Conservation (phyloP, 2,888 invertebrate species). For the Tiliacea citrago region DNA sequence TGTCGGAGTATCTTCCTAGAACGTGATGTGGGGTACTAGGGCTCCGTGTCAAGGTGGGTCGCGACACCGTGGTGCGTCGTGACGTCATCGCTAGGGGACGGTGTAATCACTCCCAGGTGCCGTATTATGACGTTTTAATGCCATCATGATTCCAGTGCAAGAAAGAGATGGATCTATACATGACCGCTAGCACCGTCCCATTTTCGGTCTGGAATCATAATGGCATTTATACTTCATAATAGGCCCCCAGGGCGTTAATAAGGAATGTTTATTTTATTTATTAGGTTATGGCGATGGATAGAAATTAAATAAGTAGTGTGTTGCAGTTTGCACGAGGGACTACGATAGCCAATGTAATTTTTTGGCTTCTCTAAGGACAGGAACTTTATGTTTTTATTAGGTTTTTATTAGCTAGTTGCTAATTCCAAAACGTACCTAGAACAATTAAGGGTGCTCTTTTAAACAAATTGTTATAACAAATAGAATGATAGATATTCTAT, state of each 20-base stretch:
- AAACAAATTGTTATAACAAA: no score
- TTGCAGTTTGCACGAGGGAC: not conserved
- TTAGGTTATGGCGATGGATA: not conserved
- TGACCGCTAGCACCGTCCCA: no score
- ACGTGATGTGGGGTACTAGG: slow-evolving; percentile 56
- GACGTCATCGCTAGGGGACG: slow-evolving; percentile 33
- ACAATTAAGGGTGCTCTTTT: no score
- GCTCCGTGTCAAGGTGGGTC: slow-evolving; percentile 71
- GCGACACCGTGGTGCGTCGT: slow-evolving; percentile 23
- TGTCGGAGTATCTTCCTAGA: slow-evolving; percentile 62
- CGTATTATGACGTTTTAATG: no score
- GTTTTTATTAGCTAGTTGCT: no score
- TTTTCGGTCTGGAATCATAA: no score
- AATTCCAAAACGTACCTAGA: no score
- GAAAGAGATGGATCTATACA: no score
- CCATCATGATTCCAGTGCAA: no score
- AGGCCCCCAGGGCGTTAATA: slow-evolving; percentile 9
- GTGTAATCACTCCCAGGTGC: slow-evolving; percentile 6
- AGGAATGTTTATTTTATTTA: slow-evolving; percentile 19
- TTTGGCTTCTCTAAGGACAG: not conserved
- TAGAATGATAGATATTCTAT: no score
- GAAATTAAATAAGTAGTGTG: not conserved
- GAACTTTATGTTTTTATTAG: not conserved
- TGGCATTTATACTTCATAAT: no score
- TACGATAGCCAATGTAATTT: not conserved